phyloP scores from a whole-genome alignment of 2,797 vertebrate genomes.

The Dendrocincla fuliginosa region DNA sequence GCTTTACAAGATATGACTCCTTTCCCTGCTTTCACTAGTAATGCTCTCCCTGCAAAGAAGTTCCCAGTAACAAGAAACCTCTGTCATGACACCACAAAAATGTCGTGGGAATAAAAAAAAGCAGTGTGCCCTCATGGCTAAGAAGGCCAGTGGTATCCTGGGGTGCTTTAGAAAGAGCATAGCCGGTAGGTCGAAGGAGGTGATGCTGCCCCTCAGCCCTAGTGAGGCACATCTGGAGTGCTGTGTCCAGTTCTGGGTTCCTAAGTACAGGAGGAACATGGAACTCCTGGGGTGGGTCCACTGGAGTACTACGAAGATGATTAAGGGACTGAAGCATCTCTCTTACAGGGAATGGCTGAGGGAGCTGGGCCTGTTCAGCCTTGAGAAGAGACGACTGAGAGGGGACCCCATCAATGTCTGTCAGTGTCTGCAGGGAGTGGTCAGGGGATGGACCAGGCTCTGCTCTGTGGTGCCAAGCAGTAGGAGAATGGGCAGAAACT shows the following conservation, averaged over 20 bases:
- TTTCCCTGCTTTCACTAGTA: background rate
- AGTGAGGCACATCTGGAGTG: background rate
- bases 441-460: background rate
- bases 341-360: background rate
- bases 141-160: background rate
- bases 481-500: fast-evolving
- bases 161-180: background rate
- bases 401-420: fast-evolving
- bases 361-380: background rate
- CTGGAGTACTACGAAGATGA: fast-evolving
- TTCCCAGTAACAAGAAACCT: background rate
- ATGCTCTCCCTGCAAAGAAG: background rate
- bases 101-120: background rate
- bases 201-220: background rate
- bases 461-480: background rate
- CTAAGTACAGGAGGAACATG: background rate
- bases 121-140: fast-evolving
- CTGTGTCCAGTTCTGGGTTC: background rate
- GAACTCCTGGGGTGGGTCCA: background rate
- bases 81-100: background rate
- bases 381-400: fast-evolving
- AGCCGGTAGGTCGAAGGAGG: background rate
- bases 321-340: background rate
- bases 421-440: background rate
- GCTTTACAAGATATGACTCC: background rate